Evolutionary conservation across 2,113 vertebrate species (phyloP).

Genomic region (Arothron firmamentum): DNA sequence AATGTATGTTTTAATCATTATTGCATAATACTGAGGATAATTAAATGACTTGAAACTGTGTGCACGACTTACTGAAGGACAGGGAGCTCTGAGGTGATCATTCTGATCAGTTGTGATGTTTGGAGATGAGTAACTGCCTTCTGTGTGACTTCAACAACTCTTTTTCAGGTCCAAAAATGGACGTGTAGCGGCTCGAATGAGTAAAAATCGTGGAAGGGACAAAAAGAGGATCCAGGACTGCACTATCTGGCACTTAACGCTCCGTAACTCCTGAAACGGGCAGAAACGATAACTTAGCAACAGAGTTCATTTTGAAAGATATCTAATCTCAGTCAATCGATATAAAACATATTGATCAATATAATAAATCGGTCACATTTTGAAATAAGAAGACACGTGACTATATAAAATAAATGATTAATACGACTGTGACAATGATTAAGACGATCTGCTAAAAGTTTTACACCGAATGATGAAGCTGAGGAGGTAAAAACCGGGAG

Average conservation of each 20-base stretch:
- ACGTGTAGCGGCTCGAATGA: conserved; percentile 6
- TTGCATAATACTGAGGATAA: too few species aligned
- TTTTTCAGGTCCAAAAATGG: conserved; percentile 14
- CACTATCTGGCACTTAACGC: conserved; percentile 45
- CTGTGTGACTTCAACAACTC: conserved; percentile 17
- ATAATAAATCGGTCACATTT: background rate
- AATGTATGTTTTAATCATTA: too few species aligned
- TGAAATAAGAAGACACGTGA: background rate
- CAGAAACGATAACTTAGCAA: background rate
- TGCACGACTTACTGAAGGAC: conserved; percentile 87
- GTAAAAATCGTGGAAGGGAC: conserved; percentile 27
- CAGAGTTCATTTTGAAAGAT: background rate
- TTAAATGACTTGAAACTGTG: too few species aligned
- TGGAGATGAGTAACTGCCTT: conserved; percentile 11
- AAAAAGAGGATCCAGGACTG: conserved; percentile 42
- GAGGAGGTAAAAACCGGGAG: conserved; percentile 24
- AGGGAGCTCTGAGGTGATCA: conserved; percentile 96
- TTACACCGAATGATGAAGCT: conserved; percentile 4
- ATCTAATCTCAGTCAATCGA: background rate
- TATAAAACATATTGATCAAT: background rate
- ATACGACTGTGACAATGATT: too few species aligned
- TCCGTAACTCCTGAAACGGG: conserved; percentile 41
- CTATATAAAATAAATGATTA: background rate
- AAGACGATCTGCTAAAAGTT: conserved; percentile 1
- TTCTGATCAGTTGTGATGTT: conserved; percentile 63